Evolutionary conservation across 2,797 vertebrate genomes (phyloP).

Genomic region (Dendrocincla fuliginosa): DNA sequence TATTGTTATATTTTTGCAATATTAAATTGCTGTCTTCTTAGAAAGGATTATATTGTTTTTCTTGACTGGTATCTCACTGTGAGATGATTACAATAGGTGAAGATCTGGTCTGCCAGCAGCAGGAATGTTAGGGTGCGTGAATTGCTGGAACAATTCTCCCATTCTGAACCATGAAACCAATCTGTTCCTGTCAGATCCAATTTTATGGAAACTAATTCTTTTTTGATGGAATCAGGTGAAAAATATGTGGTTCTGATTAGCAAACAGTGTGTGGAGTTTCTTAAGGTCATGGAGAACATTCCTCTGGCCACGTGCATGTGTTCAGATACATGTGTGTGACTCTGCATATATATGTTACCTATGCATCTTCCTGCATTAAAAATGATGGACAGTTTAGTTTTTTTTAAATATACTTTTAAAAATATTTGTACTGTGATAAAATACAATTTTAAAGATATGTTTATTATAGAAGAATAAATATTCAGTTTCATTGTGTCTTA

Average conservation of each 20-base stretch:
- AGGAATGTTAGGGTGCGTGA: background rate
- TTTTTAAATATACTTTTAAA: background rate
- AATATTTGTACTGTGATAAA: background rate
- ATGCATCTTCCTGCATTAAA: background rate
- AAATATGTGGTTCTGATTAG: conserved; percentile 44
- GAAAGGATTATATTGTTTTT: background rate
- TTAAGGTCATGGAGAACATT: background rate
- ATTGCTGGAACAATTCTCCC: background rate
- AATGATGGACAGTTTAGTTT: background rate
- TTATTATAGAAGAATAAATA: background rate
- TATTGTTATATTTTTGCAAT: background rate
- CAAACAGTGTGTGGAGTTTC: background rate
- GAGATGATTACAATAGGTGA: background rate
- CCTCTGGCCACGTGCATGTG: background rate
- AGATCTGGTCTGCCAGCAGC: background rate
- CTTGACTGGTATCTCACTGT: background rate
- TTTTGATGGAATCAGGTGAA: conserved; percentile 36
- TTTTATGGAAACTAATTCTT: conserved; percentile 50
- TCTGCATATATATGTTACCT: background rate
- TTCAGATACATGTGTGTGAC: background rate
- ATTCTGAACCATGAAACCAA: conserved; percentile 30
- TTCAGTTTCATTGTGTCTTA: background rate
- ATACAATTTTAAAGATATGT: background rate
- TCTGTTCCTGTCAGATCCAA: conserved; percentile 16
- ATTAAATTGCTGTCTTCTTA: background rate